Conservation (phyloP, 2,113 vertebrate genomes). For the Tupaia tana region DNA sequence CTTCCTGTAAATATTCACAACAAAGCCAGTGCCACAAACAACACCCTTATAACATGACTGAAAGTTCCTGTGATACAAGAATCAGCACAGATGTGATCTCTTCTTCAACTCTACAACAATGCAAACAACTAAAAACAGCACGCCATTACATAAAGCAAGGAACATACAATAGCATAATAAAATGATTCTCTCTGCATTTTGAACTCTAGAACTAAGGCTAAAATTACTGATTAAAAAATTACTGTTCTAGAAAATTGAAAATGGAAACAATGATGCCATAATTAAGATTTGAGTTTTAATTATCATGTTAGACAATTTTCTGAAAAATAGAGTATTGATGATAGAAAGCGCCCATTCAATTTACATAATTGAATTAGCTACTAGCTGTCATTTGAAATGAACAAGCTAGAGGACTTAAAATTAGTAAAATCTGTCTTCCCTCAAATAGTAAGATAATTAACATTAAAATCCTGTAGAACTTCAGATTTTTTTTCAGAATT, state of each 20-base stretch:
- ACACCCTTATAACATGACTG: slow-evolving; percentile 59
- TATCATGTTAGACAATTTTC: slow-evolving; percentile 37
- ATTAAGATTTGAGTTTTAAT: slow-evolving; percentile 34
- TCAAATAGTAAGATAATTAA: slow-evolving; percentile 43
- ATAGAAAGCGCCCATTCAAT: slow-evolving; percentile 51
- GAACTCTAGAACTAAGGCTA: slow-evolving; percentile 1
- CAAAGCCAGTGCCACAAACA: slow-evolving; percentile 67
- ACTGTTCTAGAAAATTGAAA: slow-evolving; percentile 46
- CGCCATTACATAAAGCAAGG: slow-evolving; percentile 35
- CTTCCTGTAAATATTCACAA: slow-evolving; percentile 75
- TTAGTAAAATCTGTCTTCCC: slow-evolving; percentile 31
- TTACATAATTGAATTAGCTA: slow-evolving; percentile 35
- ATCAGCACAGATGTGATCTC: slow-evolving; percentile 40
- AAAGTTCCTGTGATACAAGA: slow-evolving; percentile 68
- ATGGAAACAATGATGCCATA: background rate
- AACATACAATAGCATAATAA: background rate
- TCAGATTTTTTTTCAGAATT: background rate
- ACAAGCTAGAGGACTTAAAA: slow-evolving; percentile 16
- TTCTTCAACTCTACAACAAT: slow-evolving; percentile 53
- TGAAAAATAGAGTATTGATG: slow-evolving; percentile 16
- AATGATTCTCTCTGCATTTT: slow-evolving; percentile 31
- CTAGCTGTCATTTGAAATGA: background rate
- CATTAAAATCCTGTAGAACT: background rate
- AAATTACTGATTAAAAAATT: slow-evolving; percentile 46
- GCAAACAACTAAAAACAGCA: slow-evolving; percentile 39